Percentiles rank a stretch among this genome's conserved stretches.
Conservation (phyloP, 92 coral and sea anemone genomes). For the Phymanthus crucifer region DNA sequence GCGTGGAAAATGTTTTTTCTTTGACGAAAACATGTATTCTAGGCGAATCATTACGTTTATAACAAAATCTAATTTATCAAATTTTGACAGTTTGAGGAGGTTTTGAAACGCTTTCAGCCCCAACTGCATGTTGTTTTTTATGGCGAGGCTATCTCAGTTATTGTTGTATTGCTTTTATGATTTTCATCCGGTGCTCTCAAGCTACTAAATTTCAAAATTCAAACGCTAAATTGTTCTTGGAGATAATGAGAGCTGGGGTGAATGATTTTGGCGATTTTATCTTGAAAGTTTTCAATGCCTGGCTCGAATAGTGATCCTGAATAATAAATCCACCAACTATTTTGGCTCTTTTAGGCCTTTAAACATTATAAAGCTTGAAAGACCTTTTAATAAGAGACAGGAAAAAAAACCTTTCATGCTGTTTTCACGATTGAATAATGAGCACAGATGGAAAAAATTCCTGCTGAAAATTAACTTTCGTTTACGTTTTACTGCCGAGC, state of each 20-base stretch:
- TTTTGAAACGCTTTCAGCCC: slow-evolving; percentile 12
- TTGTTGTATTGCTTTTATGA: slow-evolving; percentile 9
- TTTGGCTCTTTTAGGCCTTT: neutral
- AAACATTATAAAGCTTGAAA: neutral
- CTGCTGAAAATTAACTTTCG: neutral
- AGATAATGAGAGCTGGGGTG: neutral
- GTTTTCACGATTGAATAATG: neutral
- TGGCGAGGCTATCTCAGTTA: neutral
- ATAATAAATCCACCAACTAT: neutral
- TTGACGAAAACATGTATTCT: slow-evolving; percentile 4
- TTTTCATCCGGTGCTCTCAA: neutral
- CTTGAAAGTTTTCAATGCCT: neutral
- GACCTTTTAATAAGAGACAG: neutral
- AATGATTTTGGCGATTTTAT: slow-evolving; percentile 3
- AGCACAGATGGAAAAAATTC: neutral
- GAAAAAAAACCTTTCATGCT: neutral
- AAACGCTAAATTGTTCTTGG: neutral
- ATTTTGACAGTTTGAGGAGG: slow-evolving; percentile 4
- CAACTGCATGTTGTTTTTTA: slow-evolving; percentile 8
- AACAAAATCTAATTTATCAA: slow-evolving; percentile 9
- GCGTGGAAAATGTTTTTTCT: neutral
- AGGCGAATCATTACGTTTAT: slow-evolving; percentile 4
- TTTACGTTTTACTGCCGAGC: neutral
- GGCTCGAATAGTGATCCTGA: neutral
- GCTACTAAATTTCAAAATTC: neutral